phyloP scores from a whole-genome alignment of 2,113 vertebrate species.

The Alexandromys fortis region DNA sequence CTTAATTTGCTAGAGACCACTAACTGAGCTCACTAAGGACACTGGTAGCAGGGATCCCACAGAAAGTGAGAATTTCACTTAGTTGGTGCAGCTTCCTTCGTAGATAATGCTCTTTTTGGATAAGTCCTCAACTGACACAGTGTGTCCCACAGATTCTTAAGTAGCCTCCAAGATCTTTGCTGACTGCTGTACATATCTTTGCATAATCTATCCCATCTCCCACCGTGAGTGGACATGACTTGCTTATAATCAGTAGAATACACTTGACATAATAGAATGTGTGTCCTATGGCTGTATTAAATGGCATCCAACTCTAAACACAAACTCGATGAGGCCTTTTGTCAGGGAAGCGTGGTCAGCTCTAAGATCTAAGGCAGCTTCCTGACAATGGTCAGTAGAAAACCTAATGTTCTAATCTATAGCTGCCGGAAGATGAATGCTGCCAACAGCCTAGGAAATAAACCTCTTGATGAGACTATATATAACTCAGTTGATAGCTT shows the following conservation, averaged over 20 bases:
- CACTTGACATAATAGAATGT: background rate
- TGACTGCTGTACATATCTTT: background rate
- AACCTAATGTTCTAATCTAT: background rate
- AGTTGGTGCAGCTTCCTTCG: background rate
- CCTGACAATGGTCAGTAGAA: background rate
- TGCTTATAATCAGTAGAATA: background rate
- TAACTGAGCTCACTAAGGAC: background rate
- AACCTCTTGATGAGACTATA: background rate
- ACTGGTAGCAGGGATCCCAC: background rate
- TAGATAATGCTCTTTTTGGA: background rate
- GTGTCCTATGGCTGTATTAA: background rate
- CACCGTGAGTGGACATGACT: background rate
- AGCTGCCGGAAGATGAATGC: background rate
- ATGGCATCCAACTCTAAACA: background rate
- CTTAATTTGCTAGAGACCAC: background rate
- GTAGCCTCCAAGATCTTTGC: background rate
- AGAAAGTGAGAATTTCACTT: background rate
- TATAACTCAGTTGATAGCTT: background rate
- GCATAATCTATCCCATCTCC: background rate
- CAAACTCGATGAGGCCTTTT: background rate
- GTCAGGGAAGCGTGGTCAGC: background rate
- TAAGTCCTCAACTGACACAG: background rate
- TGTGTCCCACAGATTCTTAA: background rate
- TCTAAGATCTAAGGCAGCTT: background rate
- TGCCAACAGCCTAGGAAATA: background rate